Conservation (phyloP, 2,797 vertebrate genomes). For the Epinephelus awoara region DNA sequence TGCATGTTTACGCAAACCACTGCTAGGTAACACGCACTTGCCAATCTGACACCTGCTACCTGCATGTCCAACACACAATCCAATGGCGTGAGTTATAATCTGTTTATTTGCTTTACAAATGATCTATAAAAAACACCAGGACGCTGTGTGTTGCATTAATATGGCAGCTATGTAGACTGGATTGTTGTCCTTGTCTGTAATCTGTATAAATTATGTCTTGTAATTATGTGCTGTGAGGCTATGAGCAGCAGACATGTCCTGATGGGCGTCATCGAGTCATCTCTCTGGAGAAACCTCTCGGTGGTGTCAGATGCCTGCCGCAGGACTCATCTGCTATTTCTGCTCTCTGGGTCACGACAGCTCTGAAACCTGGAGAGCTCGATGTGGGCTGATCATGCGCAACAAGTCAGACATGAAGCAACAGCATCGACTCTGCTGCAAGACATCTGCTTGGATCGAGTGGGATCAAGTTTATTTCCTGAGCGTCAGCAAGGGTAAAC, state of each 20-base stretch:
- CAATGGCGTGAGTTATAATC: not conserved
- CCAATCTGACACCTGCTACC: conserved; percentile 61
- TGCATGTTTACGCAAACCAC: conserved; percentile 57
- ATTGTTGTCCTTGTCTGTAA: conserved; percentile 52
- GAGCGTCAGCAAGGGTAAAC: not conserved
- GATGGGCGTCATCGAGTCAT: conserved; percentile 72
- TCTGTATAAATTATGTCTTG: conserved; percentile 54
- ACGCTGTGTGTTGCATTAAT: conserved; percentile 7
- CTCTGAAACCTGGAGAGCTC: conserved; percentile 61
- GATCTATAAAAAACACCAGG: conserved; percentile 9
- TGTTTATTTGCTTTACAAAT: conserved; percentile 16
- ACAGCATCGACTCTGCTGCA: not conserved
- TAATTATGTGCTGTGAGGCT: conserved; percentile 55
- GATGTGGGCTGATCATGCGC: not conserved
- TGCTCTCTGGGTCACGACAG: conserved; percentile 68
- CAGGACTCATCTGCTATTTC: conserved; percentile 82
- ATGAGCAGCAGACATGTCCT: conserved; percentile 66
- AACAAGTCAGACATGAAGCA: conserved; percentile 6
- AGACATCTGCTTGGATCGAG: not conserved
- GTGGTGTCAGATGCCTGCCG: conserved; percentile 82
- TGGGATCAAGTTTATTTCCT: not conserved
- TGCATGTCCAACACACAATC: conserved; percentile 28
- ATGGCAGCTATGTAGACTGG: conserved; percentile 16
- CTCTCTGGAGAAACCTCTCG: conserved; percentile 78
- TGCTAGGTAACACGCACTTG: conserved; percentile 57